Percentiles rank a stretch among this genome's conserved stretches.
Conservation (phyloP, 2,113 vertebrate genomes). For the Perca flavescens region DNA sequence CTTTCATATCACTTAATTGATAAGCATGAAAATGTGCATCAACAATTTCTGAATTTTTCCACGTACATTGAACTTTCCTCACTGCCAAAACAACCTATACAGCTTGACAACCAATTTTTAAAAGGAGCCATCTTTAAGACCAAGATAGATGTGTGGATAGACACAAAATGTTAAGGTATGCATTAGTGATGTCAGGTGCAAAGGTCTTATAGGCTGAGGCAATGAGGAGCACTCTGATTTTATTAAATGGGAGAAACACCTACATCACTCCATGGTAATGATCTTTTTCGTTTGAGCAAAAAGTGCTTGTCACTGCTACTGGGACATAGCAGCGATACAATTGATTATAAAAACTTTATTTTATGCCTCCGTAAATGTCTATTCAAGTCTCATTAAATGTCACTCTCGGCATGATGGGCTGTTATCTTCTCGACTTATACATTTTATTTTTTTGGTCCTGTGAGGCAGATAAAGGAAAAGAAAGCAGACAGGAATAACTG, state of each 20-base stretch:
- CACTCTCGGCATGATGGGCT: neutral
- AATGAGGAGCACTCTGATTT: neutral
- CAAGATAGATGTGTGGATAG: constrained; percentile 3
- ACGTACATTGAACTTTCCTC: constrained; percentile 45
- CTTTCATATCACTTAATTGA: constrained; percentile 14
- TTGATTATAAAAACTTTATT: neutral
- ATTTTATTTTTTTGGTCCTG: constrained; percentile 2
- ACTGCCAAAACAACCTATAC: constrained; percentile 9
- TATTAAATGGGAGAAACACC: neutral
- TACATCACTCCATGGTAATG: neutral
- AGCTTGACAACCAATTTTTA: constrained; percentile 7
- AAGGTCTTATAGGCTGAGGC: neutral
- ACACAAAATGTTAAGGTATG: neutral
- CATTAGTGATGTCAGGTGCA: neutral
- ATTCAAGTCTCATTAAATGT: constrained; percentile 17
- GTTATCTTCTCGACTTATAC: constrained; percentile 7
- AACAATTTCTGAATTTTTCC: constrained; percentile 18
- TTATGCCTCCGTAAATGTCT: constrained; percentile 7
- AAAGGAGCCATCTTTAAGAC: constrained; percentile 16
- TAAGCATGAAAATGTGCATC: constrained; percentile 7
- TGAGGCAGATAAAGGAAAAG: neutral
- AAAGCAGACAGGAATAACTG: neutral
- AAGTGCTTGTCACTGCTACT: neutral
- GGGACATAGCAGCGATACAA: neutral
- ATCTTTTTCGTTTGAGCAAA: constrained; percentile 6